A percentile compares a stretch with the other conserved stretches of the same genome.
These are phyloP conservation scores for Ellobius talpinus DNA, from an alignment of 2,113 vertebrate species.

Conservation along the genomic window DNA sequence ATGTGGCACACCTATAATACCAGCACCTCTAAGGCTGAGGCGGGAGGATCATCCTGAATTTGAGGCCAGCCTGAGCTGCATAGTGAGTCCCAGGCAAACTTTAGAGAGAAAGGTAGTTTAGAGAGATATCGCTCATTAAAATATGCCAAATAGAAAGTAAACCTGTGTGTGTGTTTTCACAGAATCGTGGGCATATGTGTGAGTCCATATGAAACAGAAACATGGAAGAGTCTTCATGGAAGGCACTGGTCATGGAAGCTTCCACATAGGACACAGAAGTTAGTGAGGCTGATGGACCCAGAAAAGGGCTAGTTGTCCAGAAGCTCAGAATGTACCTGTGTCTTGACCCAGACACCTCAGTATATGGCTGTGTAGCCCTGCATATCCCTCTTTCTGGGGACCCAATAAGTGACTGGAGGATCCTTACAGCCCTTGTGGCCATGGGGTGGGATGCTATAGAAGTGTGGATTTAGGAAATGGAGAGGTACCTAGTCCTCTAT, in stretches of 20 bases:
- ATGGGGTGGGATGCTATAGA: not conserved
- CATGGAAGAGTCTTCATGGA: fast-evolving
- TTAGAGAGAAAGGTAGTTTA: not conserved
- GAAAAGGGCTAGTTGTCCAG: not conserved
- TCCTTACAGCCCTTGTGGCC: not conserved
- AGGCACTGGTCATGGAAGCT: not conserved
- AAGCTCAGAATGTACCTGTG: fast-evolving
- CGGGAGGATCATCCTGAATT: not conserved
- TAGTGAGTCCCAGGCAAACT: not conserved
- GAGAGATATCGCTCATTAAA: too few species aligned
- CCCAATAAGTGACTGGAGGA: fast-evolving
- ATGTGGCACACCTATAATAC: not conserved
- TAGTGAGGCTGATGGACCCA: too few species aligned
- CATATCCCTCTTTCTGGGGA: not conserved
- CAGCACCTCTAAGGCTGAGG: not conserved
- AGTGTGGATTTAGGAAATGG: fast-evolving
- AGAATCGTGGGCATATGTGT: fast-evolving
- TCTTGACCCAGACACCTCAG: too few species aligned
- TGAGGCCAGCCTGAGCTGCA: not conserved
- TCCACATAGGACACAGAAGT: too few species aligned
- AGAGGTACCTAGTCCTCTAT: not conserved
- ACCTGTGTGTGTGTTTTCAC: not conserved
- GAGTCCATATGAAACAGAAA: fast-evolving
- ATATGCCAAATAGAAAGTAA: not conserved
- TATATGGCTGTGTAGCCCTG: fast-evolving